phyloP scores from a whole-genome alignment of 1,140 invertebrate species.

The Zaprionus lachaisei region DNA sequence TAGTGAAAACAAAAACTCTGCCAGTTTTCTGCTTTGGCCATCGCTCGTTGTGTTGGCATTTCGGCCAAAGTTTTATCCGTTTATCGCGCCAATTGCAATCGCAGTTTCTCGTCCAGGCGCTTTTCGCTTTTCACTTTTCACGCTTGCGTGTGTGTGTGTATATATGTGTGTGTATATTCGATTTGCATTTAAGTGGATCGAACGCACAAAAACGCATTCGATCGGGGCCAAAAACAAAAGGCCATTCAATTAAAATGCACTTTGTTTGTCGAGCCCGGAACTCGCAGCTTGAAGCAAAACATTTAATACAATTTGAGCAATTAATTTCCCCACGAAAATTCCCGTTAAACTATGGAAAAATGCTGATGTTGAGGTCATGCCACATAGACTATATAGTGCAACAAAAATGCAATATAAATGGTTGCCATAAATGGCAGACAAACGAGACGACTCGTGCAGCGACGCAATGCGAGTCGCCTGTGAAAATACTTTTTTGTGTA shows the following conservation, averaged over 20 bases:
- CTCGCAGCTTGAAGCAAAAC: slow-evolving; percentile 41
- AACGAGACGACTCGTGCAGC: not conserved
- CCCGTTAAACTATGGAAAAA: slow-evolving; percentile 45
- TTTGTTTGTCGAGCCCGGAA: slow-evolving; percentile 52
- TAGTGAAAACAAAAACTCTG: slow-evolving; percentile 41
- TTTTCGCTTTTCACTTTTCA: slow-evolving; percentile 19
- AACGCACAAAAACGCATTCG: slow-evolving; percentile 57
- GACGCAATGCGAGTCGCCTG: not conserved
- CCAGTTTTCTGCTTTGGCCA: slow-evolving; percentile 11
- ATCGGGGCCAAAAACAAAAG: slow-evolving; percentile 64
- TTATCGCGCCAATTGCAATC: slow-evolving; percentile 60
- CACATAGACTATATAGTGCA: slow-evolving; percentile 31
- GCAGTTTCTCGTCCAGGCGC: not conserved
- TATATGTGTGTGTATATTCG: slow-evolving; percentile 19
- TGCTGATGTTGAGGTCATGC: slow-evolving; percentile 41
- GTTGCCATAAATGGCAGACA: slow-evolving; percentile 60
- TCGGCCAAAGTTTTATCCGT: slow-evolving; percentile 51
- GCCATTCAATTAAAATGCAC: slow-evolving; percentile 78
- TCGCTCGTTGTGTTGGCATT: slow-evolving; percentile 17
- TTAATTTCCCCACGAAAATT: slow-evolving; percentile 62
- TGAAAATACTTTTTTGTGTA: slow-evolving; percentile 62
- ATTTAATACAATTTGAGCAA: slow-evolving; percentile 81
- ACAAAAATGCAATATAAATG: slow-evolving; percentile 76
- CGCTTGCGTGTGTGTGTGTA: slow-evolving; percentile 16
- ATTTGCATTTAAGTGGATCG: slow-evolving; percentile 44